Conservation (phyloP, 2,113 vertebrate species). For the Xyrauchen texanus region DNA sequence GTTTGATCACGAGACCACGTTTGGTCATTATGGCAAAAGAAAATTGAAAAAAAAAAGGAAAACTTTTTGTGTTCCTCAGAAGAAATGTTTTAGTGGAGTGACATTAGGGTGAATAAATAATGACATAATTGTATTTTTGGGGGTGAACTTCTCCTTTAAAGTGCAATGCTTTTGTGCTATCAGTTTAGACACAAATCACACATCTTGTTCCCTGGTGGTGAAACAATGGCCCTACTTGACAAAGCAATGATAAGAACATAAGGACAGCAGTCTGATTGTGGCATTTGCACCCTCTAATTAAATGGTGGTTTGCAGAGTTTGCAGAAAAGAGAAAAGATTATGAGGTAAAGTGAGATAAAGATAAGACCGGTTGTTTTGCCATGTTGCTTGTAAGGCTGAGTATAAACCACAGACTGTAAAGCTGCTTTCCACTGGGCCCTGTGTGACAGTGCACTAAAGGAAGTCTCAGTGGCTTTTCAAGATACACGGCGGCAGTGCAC, state of each 20-base stretch:
- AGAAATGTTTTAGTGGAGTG: too few relatives aligned
- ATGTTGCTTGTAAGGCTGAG: conserved; percentile 57
- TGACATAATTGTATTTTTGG: too few relatives aligned
- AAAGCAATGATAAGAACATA: conserved; percentile 12
- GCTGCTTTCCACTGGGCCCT: conserved; percentile 61
- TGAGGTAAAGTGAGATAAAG: conserved; percentile 61
- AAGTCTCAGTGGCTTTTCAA: conserved; percentile 72
- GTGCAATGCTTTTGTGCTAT: not conserved
- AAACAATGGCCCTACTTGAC: conserved; percentile 18
- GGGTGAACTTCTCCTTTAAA: too few relatives aligned
- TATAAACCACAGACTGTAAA: conserved; percentile 74
- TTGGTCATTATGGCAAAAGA: too few relatives aligned
- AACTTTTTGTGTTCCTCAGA: too few relatives aligned
- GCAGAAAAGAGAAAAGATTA: conserved; percentile 55
- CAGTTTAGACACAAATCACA: not conserved
- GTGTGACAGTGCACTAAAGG: conserved; percentile 70
- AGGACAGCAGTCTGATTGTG: conserved; percentile 10
- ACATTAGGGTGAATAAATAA: too few relatives aligned
- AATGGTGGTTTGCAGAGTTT: conserved; percentile 68
- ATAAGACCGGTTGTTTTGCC: conserved; percentile 59
- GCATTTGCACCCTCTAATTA: conserved; percentile 70
- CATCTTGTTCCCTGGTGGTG: not conserved
- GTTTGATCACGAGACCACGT: too few relatives aligned
- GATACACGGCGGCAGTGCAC: conserved; percentile 68
- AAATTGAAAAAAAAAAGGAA: too few relatives aligned